A percentile compares a stretch with the other conserved stretches of the same genome.
Evolutionary conservation across 2,113 vertebrate genomes (phyloP).

Genomic region (Heterotilapia buettikoferi): DNA sequence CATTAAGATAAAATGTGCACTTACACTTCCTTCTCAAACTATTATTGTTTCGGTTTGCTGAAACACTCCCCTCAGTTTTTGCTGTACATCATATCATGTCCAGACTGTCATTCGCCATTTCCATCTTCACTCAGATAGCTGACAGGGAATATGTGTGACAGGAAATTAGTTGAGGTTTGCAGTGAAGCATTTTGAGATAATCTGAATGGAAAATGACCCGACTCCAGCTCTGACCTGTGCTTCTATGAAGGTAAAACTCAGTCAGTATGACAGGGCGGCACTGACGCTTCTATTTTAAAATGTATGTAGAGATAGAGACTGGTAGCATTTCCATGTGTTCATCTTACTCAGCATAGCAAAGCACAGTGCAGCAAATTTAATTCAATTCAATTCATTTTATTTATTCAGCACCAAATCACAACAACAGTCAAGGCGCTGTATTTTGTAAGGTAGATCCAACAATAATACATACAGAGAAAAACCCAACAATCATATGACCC

Average conservation of each 20-base stretch:
- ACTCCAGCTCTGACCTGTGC: background rate
- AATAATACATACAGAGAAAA: background rate
- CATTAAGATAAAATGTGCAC: background rate
- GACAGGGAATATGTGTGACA: background rate
- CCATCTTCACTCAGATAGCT: background rate
- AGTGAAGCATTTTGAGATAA: constrained; percentile 1
- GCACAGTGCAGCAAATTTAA: background rate
- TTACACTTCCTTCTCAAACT: background rate
- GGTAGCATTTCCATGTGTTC: background rate
- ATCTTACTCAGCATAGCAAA: background rate
- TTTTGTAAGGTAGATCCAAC: background rate
- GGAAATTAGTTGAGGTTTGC: constrained; percentile 10
- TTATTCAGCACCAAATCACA: background rate
- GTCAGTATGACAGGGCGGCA: background rate
- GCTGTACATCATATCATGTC: constrained; percentile 1
- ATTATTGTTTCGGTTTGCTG: background rate
- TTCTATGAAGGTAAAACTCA: constrained; percentile 1
- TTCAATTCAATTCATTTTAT: background rate
- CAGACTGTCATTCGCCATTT: constrained; percentile 11
- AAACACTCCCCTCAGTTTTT: background rate
- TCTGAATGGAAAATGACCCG: background rate
- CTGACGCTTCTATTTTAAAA: background rate
- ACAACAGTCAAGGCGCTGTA: background rate
- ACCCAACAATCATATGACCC: background rate
- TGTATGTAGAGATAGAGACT: background rate